These are phyloP conservation scores for Dascillus cervinus DNA, from an alignment of 2,888 invertebrate genomes.

Conservation along the genomic window DNA sequence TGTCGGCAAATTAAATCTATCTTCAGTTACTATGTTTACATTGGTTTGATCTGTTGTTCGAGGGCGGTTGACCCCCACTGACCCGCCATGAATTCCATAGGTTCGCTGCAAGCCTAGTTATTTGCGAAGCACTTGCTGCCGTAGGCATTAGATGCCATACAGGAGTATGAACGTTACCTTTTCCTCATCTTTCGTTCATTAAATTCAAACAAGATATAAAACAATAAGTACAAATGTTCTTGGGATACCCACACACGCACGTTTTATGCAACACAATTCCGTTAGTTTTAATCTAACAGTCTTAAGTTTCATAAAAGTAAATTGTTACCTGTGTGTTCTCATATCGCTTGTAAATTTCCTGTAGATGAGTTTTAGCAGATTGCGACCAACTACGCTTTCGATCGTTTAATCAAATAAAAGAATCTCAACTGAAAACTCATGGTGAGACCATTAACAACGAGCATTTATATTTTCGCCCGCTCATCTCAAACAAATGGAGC, in stretches of 20 bases:
- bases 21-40: conserved; percentile 5
- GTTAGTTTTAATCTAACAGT: conserved; percentile 9
- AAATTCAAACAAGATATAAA: not conserved
- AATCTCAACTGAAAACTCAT: conserved; percentile 8
- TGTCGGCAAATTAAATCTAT: too few relatives aligned
- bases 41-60: conserved; percentile 13
- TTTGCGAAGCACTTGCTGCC: conserved; percentile 14
- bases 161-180: not conserved
- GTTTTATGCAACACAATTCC: conserved; percentile 4
- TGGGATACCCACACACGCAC: conserved; percentile 3
- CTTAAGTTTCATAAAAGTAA: too few relatives aligned
- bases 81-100: conserved; percentile 17
- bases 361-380: too few relatives aligned
- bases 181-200: not conserved
- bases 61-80: conserved; percentile 17
- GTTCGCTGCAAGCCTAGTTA: conserved; percentile 17
- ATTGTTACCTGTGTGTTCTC: too few relatives aligned
- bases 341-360: too few relatives aligned
- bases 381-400: too few relatives aligned
- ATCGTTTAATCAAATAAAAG: not conserved
- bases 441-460: conserved; percentile 10
- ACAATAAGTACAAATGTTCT: not conserved
- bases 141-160: conserved; percentile 9
- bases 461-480: conserved; percentile 14
- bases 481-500: conserved; percentile 15